Evolutionary conservation across 2,113 vertebrate genomes (phyloP), one percentile per base, ranked within the genome.

Genomic region (Microtus ochrogaster): DNA sequence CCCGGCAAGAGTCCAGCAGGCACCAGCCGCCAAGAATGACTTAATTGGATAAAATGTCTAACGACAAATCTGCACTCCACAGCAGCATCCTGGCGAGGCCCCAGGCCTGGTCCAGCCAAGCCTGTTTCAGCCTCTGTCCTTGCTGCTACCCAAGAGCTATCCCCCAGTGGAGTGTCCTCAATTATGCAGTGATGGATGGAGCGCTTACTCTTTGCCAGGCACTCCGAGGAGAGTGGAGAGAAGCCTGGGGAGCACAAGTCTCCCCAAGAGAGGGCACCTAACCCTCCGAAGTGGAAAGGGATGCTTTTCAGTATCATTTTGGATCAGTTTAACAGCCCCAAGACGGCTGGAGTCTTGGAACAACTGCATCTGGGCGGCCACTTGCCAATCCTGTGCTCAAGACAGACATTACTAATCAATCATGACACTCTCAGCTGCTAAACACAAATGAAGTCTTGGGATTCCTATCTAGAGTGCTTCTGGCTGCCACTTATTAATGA

Each of bases 31-130:
- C 97, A 97, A 98, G 93, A 90, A 94, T 96, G 97, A 97, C 95
- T 97, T 98, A 97, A 97, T 94, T 97, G 97, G 94, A 96, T 94
- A 96, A 96, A 97, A 97, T 92, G 92, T 86, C 97, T 97, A 96
- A 94, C 91, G 97, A 96, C 93, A 92, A 97, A 95, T 44, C 81
- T 55, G 81, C 77, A 88, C 92, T 92, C 85, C 55, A 58, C 70
- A 88, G 83, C 90, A 70, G 89, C 41, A 44, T 58, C 68, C 96
- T 94, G 95, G 96, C 92, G 78, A 24, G 28, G 61, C 92, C 89
- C 92, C 85, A 68, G 93, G 89, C 90, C 78, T 41, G 63, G 70
- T 26, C 87, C 79, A 82, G 92, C 89, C 94, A 90, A 73, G 83
- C 83, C 76, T 21, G 63, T 61, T 90, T 91, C 94, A 83, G 36